Evolutionary conservation across 2,113 vertebrate species (phyloP), one percentile per base, ranked within the genome.

Genomic region (Rana temporaria): DNA sequence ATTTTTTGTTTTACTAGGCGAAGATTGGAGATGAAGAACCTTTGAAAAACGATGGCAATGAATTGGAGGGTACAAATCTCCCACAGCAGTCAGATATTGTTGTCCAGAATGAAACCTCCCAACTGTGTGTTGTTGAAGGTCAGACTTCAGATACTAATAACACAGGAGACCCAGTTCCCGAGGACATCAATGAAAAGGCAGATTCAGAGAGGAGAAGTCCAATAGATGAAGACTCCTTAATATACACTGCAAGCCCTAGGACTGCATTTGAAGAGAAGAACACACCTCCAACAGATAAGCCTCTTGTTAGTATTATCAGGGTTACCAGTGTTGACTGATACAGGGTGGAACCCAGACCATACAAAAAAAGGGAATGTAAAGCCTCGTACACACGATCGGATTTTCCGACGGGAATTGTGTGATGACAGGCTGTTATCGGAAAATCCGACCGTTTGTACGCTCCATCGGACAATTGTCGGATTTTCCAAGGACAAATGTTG

Each of bases 271-370:
- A 84, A 22, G 84, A 89, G 20, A 85, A 90, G 59, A 82, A 2
- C 0, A 71, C 59, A 19, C 62, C 42, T 0, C 14, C 9, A n/a
- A 82, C 48, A 18, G 53, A 84, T 14, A 91, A 96, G 4, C 87
- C 95, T 4, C 78, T 99, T 22, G 98, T 98, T 88, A 95, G 92
- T 86, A 26, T 18, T 0, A 0, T 1, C 3, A 26, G 7, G 22
- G 16, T 60, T 3, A 60, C 59, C 20, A 22, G 20, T 48, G 42
- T 48, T 1, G 9, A 12, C 2, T 48, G 42, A 48, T 48, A 48
- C 0, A 48, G 42, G 42, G 34, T 38, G 34, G 14, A 48, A 48
- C 12, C 9, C 12, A 12, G 9, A 48, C 2, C 11, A 48, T 12
- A 48, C 8, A 48, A 48, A 48, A 30, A 48, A 48, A n/a, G n/a